phyloP scores from a whole-genome alignment of 2,888 invertebrate genomes.

The Erebia aethiops region DNA sequence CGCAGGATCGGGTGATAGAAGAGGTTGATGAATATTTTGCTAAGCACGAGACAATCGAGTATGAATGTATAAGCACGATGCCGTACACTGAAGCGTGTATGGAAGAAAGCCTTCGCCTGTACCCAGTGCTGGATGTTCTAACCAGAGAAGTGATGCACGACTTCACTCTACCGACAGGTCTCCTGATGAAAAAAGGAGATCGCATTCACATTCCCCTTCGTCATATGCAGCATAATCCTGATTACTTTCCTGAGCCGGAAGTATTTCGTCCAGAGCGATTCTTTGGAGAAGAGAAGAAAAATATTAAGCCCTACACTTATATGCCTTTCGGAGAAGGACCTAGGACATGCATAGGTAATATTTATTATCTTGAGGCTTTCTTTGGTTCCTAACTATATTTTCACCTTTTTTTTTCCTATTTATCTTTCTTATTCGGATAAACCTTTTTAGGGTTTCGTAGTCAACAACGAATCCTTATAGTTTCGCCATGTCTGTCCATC shows the following conservation, averaged over 20 bases:
- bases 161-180: slow-evolving; percentile 1
- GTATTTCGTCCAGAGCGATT: slow-evolving; percentile 10
- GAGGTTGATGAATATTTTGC: slow-evolving; percentile 11
- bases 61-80: background rate
- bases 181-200: background rate
- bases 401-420: too few relatives aligned
- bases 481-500: too few relatives aligned
- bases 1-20: slow-evolving; percentile 1
- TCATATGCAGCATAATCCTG: background rate
- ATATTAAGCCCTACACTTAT: slow-evolving; percentile 3
- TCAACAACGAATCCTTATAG: too few relatives aligned
- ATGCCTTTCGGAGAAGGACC: slow-evolving; percentile 13
- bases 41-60: background rate
- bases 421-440: too few relatives aligned
- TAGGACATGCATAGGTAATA: slow-evolving; percentile 11
- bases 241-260: slow-evolving; percentile 10
- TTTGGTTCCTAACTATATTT: too few relatives aligned
- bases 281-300: slow-evolving; percentile 14
- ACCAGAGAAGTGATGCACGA: slow-evolving; percentile 11
- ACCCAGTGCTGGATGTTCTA: background rate
- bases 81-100: slow-evolving; percentile 3
- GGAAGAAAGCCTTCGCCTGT: slow-evolving; percentile 6
- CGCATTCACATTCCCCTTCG: background rate
- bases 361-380: too few relatives aligned
- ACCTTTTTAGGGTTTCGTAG: too few relatives aligned